Evolutionary conservation across 2,888 invertebrate species (phyloP).

Genomic region (Cataglyphis cursor): DNA sequence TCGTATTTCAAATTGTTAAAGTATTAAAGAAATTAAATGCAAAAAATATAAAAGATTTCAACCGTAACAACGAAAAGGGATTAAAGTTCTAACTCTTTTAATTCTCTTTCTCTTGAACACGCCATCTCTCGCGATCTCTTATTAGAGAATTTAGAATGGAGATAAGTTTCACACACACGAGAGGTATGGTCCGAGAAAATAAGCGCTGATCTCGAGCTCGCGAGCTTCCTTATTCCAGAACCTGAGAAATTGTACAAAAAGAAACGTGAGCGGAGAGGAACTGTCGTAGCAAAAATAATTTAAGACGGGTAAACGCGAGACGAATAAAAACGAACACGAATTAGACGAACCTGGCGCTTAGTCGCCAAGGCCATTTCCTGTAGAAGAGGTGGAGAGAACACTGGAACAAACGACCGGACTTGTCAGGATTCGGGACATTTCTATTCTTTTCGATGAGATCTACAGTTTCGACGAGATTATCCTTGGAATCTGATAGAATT

Average conservation of each 20-base stretch:
- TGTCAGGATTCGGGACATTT: slow-evolving; percentile 8
- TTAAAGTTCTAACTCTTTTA: background rate
- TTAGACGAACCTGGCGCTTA: background rate
- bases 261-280: slow-evolving; percentile 7
- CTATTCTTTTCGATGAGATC: slow-evolving; percentile 5
- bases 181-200: slow-evolving; percentile 3
- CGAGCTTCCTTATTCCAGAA: background rate
- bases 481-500: background rate
- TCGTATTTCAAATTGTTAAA: background rate
- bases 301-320: slow-evolving; percentile 30
- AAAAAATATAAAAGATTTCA: background rate
- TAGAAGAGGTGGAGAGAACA: background rate
- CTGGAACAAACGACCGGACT: background rate
- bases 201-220: background rate
- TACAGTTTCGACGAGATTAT: slow-evolving; percentile 8
- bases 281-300: slow-evolving; percentile 30
- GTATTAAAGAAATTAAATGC: background rate
- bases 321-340: slow-evolving; percentile 33
- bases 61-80: background rate
- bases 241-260: slow-evolving; percentile 20
- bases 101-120: background rate
- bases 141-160: slow-evolving; percentile 33
- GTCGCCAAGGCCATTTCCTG: background rate
- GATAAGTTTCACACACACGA: background rate
- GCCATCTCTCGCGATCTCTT: background rate